Conservation (phyloP, 2,797 vertebrate genomes). For the Bovichtus variegatus region DNA sequence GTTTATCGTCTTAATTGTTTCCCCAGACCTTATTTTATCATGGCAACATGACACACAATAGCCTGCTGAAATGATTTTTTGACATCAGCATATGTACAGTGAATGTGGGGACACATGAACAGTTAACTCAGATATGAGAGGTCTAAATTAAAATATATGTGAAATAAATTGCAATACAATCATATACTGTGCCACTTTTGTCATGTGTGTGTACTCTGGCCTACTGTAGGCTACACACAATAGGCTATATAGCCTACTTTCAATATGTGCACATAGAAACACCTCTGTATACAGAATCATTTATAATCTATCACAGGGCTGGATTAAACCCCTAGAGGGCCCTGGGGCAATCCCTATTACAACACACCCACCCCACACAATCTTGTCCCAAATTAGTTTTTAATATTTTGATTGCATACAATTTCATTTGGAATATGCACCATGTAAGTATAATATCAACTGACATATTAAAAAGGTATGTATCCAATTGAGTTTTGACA, state of each 20-base stretch:
- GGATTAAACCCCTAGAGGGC: neutral
- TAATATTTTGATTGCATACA: neutral
- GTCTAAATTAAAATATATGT: neutral
- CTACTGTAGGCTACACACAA: neutral
- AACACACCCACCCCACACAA: neutral
- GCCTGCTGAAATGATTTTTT: conserved; percentile 1
- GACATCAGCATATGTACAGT: neutral
- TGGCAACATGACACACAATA: neutral
- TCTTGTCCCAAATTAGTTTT: neutral
- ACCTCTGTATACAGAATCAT: neutral
- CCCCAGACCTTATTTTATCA: neutral
- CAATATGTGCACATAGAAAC: neutral
- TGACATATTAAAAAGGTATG: neutral
- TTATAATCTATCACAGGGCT: neutral
- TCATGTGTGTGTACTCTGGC: neutral
- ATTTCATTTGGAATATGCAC: neutral
- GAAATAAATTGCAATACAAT: neutral
- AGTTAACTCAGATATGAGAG: neutral
- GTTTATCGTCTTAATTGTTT: conserved; percentile 7
- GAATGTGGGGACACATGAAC: neutral
- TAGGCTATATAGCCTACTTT: neutral
- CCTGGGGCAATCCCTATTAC: neutral
- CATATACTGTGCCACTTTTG: neutral
- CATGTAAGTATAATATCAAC: neutral
- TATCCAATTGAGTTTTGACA: neutral